Evolutionary conservation across 1,140 invertebrate species (phyloP).

Genomic region (Drosophila bocki): DNA sequence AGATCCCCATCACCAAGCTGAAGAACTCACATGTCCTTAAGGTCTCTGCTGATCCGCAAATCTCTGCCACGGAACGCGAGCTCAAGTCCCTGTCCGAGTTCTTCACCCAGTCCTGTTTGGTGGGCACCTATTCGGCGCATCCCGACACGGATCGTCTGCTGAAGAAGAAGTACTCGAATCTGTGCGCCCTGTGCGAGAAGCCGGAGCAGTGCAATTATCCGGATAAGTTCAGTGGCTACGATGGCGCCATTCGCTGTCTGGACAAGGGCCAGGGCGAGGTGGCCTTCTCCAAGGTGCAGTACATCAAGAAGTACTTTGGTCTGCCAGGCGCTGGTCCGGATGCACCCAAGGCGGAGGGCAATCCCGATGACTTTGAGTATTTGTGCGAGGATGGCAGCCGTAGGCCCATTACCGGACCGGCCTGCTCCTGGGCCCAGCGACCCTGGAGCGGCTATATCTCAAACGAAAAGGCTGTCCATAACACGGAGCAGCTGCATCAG

Average conservation of each 20-base stretch:
- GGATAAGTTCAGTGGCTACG: constrained; percentile 93
- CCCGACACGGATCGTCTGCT: constrained; percentile 88
- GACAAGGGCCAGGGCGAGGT: constrained; percentile 92
- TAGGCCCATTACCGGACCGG: constrained; percentile 88
- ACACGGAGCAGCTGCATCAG: constrained; percentile 81
- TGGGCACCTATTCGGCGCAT: constrained; percentile 92
- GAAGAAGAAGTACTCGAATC: constrained; percentile 90
- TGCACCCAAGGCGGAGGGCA: constrained; percentile 69
- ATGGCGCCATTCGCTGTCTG: constrained; percentile 93
- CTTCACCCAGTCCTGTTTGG: constrained; percentile 91
- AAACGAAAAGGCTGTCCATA: constrained; percentile 87
- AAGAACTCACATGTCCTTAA: constrained; percentile 89
- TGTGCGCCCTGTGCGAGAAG: constrained; percentile 91
- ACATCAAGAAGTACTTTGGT: constrained; percentile 91
- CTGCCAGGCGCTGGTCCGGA: constrained; percentile 77
- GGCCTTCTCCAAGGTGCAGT: constrained; percentile 94
- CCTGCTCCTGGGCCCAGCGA: constrained; percentile 91
- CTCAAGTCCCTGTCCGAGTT: constrained; percentile 89
- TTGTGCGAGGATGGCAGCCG: constrained; percentile 93
- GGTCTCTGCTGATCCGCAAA: constrained; percentile 88
- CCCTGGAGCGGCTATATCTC: constrained; percentile 92
- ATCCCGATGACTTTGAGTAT: constrained; percentile 89
- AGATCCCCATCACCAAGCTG: constrained; percentile 90
- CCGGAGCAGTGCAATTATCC: constrained; percentile 91
- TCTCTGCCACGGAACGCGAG: constrained; percentile 91